A percentile compares a stretch with the other conserved stretches of the same genome.
Evolutionary conservation across 2,888 invertebrate genomes (phyloP).

Genomic region (Panopea generosa): DNA sequence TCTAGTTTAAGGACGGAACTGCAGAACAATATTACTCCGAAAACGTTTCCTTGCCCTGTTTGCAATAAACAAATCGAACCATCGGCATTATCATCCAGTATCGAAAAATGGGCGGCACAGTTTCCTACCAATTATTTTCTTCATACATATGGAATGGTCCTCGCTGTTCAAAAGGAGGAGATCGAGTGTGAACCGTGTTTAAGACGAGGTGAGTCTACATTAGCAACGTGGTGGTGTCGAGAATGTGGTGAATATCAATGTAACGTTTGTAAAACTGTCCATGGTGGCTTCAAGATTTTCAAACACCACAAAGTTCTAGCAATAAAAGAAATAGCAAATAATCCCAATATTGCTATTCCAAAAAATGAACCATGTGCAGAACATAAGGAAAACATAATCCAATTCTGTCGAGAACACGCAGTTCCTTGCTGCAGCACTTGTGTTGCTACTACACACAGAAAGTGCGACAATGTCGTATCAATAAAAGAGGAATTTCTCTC

Average conservation of each 20-base stretch:
- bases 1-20: slow-evolving; percentile 23
- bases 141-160: slow-evolving; percentile 49
- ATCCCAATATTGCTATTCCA: slow-evolving; percentile 51
- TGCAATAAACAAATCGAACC: slow-evolving; percentile 39
- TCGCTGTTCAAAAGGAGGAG: slow-evolving; percentile 44
- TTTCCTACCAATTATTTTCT: slow-evolving; percentile 58
- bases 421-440: slow-evolving; percentile 43
- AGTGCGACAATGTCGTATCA: slow-evolving; percentile 47
- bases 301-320: slow-evolving; percentile 47
- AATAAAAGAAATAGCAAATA: slow-evolving; percentile 48
- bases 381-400: slow-evolving; percentile 49
- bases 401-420: slow-evolving; percentile 49
- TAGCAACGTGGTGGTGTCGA: slow-evolving; percentile 58
- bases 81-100: slow-evolving; percentile 24
- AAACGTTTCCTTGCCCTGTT: slow-evolving; percentile 48
- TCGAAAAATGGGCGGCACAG: slow-evolving; percentile 53
- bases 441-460: slow-evolving; percentile 37
- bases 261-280: slow-evolving; percentile 58
- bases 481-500: slow-evolving; percentile 41
- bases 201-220: slow-evolving; percentile 46
- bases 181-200: slow-evolving; percentile 52
- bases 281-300: slow-evolving; percentile 54
- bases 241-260: slow-evolving; percentile 60
- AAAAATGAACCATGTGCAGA: slow-evolving; percentile 46
- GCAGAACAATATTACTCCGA: slow-evolving; percentile 22